These are phyloP conservation scores for Thecocarcelia acutangulata DNA, from an alignment of 2,888 invertebrate genomes.

Conservation along the genomic window DNA sequence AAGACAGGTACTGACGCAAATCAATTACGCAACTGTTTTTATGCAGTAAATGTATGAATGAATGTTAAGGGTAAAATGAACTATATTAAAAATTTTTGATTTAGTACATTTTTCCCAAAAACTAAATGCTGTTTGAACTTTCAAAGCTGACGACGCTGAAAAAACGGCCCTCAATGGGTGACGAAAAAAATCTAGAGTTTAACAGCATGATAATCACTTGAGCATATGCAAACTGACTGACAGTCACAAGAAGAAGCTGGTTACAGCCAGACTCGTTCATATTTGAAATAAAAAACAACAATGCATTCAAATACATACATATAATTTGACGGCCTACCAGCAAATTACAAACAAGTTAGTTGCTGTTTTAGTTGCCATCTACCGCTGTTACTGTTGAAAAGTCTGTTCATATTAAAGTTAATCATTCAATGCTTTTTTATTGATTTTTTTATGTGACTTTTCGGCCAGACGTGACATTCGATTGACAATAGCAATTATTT, in stretches of 20 bases:
- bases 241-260: constrained; percentile 34
- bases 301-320: not conserved
- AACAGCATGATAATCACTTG: constrained; percentile 6
- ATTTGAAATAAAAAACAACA: constrained; percentile 11
- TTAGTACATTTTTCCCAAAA: too few relatives aligned
- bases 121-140: too few relatives aligned
- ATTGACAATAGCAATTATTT: constrained; percentile 49
- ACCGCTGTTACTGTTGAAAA: not conserved
- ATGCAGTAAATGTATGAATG: too few relatives aligned
- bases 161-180: not conserved
- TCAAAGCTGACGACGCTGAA: too few relatives aligned
- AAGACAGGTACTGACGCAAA: too few relatives aligned
- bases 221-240: constrained; percentile 4
- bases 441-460: constrained; percentile 22
- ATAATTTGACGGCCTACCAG: constrained; percentile 1
- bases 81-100: too few relatives aligned
- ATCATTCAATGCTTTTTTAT: constrained; percentile 26
- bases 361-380: not conserved
- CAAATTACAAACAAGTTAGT: constrained; percentile 35
- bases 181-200: not conserved
- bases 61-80: too few relatives aligned
- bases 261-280: constrained; percentile 36
- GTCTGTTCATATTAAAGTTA: constrained; percentile 1
- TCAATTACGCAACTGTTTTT: too few relatives aligned
- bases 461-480: constrained; percentile 57